Base-by-base conservation (phyloP, 2,113 vertebrate species). In the Ophiodon elongatus region DNA sequence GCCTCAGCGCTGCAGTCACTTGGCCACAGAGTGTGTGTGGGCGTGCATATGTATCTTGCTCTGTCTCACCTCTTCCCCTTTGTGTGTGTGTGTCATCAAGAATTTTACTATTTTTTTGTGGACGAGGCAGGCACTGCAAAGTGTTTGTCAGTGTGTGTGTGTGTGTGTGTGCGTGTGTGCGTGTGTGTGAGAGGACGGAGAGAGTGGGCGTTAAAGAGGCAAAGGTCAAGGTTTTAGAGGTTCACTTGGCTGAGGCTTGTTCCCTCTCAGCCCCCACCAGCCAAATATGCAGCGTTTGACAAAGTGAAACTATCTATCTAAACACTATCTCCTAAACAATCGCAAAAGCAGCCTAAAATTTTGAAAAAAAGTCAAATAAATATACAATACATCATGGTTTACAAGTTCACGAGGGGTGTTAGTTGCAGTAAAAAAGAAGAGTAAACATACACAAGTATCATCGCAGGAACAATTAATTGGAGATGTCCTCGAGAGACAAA, bases 191-290 rank as follows among this genome's bases (percentile, higher is more conserved):
- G 73, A 47, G 67, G 75, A 41, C 10, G 9, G 64, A 25, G 37
- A 17, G 63, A n/a, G 83, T 93, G 86, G 87, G 89, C 71, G 86
- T 87, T 69, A 2, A 45, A 80, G 63, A 81, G 66, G 54, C 82
- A 84, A 91, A 89, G 91, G 92, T 93, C 91, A 93, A 88, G 89
- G 92, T 90, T 92, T 91, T 80, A 87, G 89, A 90, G 85, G 87
- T 89, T 84, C 84, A 82, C 84, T 94, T 91, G 88, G 91, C 92
- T 77, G 39, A 85, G 73, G 76, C 62, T 80, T 75, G 52, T 77
- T 91, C 87, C 88, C 83, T 84, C 31, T 68, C 85, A 87, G 76
- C 74, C 85, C 78, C 76, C 85, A 80, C 66, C 87, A 85, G 83
- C 86, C 81, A 90, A 91, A 93, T 73, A 86, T 91, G 85, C 70